Evolutionary conservation across 1,140 invertebrate genomes (phyloP).

Genomic region (Macrocentrus cingulum): DNA sequence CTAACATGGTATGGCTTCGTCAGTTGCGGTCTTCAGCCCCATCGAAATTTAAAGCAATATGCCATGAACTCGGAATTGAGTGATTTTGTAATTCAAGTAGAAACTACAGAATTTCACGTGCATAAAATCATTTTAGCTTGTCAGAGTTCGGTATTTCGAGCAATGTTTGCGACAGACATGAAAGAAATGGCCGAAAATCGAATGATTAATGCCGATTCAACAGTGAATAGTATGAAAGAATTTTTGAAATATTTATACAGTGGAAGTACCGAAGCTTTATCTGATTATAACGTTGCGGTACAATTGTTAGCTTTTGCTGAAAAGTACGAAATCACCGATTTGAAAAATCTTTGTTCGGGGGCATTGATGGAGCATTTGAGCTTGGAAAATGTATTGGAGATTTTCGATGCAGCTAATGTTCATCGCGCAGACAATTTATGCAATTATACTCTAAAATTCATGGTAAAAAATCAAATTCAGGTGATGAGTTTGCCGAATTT

Average conservation of each 20-base stretch:
- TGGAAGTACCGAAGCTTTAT: background rate
- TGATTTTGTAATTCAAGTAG: slow-evolving; percentile 10
- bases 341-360: background rate
- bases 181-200: slow-evolving; percentile 4
- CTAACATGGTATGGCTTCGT: no score
- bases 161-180: slow-evolving; percentile 11
- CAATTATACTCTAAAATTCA: no score
- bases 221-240: slow-evolving; percentile 1
- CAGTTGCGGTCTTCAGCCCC: no score
- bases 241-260: slow-evolving; percentile 8
- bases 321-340: background rate
- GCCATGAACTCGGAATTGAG: slow-evolving; percentile 9
- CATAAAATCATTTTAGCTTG: slow-evolving; percentile 12
- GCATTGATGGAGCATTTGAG: slow-evolving; percentile 3
- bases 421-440: background rate
- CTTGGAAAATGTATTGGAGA: slow-evolving; percentile 4
- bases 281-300: background rate
- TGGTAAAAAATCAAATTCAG: no score
- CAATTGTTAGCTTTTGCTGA: slow-evolving; percentile 5
- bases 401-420: slow-evolving; percentile 8
- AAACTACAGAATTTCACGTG: background rate
- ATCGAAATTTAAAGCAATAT: no score
- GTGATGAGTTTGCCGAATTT: no score
- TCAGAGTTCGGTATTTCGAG: background rate
- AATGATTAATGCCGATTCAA: background rate